A percentile compares a stretch with the other conserved stretches of the same genome.
Conservation (phyloP, 2,797 vertebrate genomes). For the Manis pentadactyla region DNA sequence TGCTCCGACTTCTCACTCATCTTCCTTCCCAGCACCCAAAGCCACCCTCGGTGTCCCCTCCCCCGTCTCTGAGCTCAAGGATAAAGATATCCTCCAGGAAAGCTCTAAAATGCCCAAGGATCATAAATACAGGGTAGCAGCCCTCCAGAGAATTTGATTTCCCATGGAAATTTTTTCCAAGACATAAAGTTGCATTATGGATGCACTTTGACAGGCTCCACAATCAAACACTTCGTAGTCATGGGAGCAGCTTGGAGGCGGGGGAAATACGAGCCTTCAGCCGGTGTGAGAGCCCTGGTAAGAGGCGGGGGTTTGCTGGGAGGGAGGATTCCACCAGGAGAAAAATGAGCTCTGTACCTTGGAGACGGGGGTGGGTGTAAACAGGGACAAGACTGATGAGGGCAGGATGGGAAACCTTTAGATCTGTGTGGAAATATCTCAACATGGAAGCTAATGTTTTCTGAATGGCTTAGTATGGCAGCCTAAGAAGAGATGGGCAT, state of each 20-base stretch:
- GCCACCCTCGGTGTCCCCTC: neutral
- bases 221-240: conserved; percentile 62
- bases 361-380: neutral
- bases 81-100: neutral
- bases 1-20: neutral
- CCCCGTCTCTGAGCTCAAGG: neutral
- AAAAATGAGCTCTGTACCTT: neutral
- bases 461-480: neutral
- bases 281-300: rapidly evolving
- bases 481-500: neutral
- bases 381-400: neutral
- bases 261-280: neutral
- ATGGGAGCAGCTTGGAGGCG: conserved; percentile 23
- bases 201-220: neutral
- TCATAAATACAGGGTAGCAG: neutral
- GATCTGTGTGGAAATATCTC: neutral
- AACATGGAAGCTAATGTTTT: neutral
- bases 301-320: neutral
- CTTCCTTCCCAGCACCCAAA: neutral
- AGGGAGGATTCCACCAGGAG: conserved; percentile 19
- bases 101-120: neutral
- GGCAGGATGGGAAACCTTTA: neutral
- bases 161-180: conserved; percentile 52
- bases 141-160: conserved; percentile 39
- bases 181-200: conserved; percentile 41